Evolutionary conservation across 2,797 vertebrate genomes (phyloP), one percentile per base, ranked within the genome.

Genomic region (Scleropages formosus): DNA sequence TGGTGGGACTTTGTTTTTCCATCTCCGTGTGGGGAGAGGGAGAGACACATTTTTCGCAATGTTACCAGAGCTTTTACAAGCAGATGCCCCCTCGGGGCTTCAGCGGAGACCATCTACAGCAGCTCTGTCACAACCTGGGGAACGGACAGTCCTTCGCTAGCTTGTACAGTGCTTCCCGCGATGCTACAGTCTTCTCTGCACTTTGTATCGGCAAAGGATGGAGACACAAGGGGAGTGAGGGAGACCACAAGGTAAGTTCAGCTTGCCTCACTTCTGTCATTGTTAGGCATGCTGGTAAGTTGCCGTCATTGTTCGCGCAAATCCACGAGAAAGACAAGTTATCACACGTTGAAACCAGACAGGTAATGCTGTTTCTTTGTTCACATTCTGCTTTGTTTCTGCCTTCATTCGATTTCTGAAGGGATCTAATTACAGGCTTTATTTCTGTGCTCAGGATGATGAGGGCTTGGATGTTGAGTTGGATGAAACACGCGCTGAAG

Each of bases 21-120:
- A 84, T 87, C 86, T 86, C 83, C 72, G 78, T 76, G 68, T 58
- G 86, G 75, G 76, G 82, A 27, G 80, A 59, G 79, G 81, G 83
- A 0, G 83, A 86, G 67, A 51, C 82, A 8, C 85, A 74, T 77
- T 85, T 84, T 73, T 80, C 73, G 66, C 80, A 73, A 73, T 94
- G 93, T 81, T 77, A 82, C 74, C 82, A 81, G 76, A 89, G 86
- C 83, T 94, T 93, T 86, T 89, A 90, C 86, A 88, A 75, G 83
- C 86, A 84, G 86, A 88, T 77, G 12, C 88, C 81, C 74, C 90
- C 88, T 71, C 79, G 0, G 80, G 84, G 83, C 77, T 75, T 59
- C 46, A 78, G 80, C 15, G 80, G 77, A 26, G 83, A 65, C 8
- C 83, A 67, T 76, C 87, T 90, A 81, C 82, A 44, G 75, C 84